Evolutionary conservation across 1,140 invertebrate genomes (phyloP).

Genomic region (Drosophila orosa): DNA sequence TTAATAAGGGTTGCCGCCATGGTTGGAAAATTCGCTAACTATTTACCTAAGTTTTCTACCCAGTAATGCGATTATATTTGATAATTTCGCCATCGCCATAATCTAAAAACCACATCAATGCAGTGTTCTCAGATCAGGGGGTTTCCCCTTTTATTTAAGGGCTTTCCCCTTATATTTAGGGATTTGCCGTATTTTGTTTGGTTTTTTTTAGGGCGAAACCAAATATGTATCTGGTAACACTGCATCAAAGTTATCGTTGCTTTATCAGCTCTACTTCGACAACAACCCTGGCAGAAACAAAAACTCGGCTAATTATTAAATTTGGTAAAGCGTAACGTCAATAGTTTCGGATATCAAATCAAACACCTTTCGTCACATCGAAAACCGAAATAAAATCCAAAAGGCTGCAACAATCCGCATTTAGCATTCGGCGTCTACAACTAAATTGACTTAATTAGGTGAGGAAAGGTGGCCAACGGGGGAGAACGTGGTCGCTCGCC

Average conservation of each 20-base stretch:
- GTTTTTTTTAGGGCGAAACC: no score
- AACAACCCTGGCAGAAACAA: conserved; percentile 27
- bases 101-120: no score
- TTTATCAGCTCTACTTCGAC: neutral
- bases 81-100: no score
- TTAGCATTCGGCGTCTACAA: conserved; percentile 16
- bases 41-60: neutral
- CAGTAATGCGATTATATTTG: no score
- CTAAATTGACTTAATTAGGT: conserved; percentile 59
- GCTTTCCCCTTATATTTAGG: no score
- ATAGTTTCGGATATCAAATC: conserved; percentile 64
- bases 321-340: conserved; percentile 29
- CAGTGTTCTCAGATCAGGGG: no score
- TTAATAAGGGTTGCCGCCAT: neutral
- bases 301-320: conserved; percentile 34
- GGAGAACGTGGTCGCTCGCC: conserved; percentile 47
- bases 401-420: conserved; percentile 21
- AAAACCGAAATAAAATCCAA: conserved; percentile 13
- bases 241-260: neutral
- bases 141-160: no score
- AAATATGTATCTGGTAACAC: neutral
- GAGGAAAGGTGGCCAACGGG: conserved; percentile 33
- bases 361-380: conserved; percentile 31
- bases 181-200: no score
- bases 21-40: neutral